These are phyloP conservation scores for Oncorhynchus masou DNA, from an alignment of 2,113 vertebrate genomes.

Conservation along the genomic window DNA sequence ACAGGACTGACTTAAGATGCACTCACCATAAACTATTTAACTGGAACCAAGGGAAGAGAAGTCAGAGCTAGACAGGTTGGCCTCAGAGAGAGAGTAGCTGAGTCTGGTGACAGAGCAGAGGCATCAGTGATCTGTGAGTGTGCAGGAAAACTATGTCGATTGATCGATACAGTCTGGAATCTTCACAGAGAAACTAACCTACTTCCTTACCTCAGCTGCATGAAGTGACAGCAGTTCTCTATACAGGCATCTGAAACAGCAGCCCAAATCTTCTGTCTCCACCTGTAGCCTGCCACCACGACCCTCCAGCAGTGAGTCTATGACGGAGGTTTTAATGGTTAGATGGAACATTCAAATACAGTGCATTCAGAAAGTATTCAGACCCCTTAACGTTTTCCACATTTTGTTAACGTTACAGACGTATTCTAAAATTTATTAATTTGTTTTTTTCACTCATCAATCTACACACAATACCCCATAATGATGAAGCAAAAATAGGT, in stretches of 20 bases:
- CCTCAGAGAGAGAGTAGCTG: slow-evolving; percentile 13
- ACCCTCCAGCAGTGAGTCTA: neutral
- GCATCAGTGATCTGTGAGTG: slow-evolving; percentile 6
- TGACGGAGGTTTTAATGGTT: neutral
- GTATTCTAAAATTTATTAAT: no score
- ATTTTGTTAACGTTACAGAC: no score
- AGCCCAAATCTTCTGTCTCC: neutral
- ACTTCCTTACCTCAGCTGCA: neutral
- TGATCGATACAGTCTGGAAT: neutral
- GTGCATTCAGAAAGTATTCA: no score
- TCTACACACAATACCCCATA: no score
- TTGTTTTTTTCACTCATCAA: no score
- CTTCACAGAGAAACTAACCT: neutral
- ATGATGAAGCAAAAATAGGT: no score
- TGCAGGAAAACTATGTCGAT: slow-evolving; percentile 11
- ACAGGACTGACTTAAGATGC: neutral
- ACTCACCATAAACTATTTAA: slow-evolving; percentile 48
- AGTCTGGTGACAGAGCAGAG: slow-evolving; percentile 13
- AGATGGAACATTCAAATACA: no score
- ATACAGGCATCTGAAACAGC: neutral
- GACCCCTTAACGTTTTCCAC: no score
- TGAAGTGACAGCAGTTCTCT: neutral
- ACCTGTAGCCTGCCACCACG: neutral
- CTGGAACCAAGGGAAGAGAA: slow-evolving; percentile 16
- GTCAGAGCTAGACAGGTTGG: neutral